Evolutionary conservation across 2,113 vertebrate genomes (phyloP), one percentile per base, ranked within the genome.

Genomic region (Piaya cayana): DNA sequence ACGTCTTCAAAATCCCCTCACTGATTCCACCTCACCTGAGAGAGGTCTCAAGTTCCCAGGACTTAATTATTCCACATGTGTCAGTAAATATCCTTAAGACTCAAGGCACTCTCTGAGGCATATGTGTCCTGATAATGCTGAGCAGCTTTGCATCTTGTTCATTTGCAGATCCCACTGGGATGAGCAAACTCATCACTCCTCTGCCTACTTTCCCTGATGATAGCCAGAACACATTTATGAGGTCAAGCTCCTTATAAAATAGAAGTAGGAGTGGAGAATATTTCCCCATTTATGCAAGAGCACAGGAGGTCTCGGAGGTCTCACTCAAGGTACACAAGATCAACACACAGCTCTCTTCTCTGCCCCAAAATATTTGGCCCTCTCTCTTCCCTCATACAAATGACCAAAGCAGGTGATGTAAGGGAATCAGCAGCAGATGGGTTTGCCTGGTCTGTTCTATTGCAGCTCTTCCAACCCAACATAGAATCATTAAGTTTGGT

Each of bases 191-290:
- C 59, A 25, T 21, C 1, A 0, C n/a, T 78, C 10, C 34, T 18
- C 52, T 16, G 3, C 17, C 34, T 85, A 43, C 53, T 72, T 86
- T 53, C 53, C 42, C 37, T 63, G 34, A 55, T 59, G 17, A 50
- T 2, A 70, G n/a, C 49, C 58, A 60, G 18, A 62, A 67, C 15
- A 55, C 29, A 10, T 50, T 60, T 36, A 53, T 0, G 0, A 12
- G 15, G 15, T n/a, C 43, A 47, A 6, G 14, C 39, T 49, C 52
- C 16, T 59, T n/a, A 37, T 1, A 22, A 19, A 68, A 74, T 29
- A 87, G 32, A 68, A 60, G 39, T 26, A 65, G 56, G 68, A 68
- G 36, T 72, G 27, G 12, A 88, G 27, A 55, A 7, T 8, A 16
- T 58, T 91, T 70, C 13, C 14, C 8, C 15, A 23, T 21, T 25